Base-by-base conservation (phyloP, 2,113 vertebrate genomes). In the Pituophis catenifer region DNA sequence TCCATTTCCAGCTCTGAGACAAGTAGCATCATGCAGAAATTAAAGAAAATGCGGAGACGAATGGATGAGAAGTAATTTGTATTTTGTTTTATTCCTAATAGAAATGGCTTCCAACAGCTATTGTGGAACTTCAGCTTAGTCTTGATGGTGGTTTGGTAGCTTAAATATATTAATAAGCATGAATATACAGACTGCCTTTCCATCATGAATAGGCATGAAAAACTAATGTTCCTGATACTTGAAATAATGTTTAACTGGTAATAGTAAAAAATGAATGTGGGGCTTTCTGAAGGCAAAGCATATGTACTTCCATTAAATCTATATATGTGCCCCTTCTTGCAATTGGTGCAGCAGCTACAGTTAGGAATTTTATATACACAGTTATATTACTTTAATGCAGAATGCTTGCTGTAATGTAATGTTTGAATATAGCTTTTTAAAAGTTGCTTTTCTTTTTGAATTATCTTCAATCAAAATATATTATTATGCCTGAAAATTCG, bases 21-120 rank as follows among this genome's bases (percentile, higher is more conserved):
- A 0, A 99, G 99, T 97, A 99, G 99, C 97, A 99, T 99, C 96
- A 99, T 99, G 99, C 98, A 99, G 97, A 99, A 99, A 95, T 98
- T 99, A 23, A 99, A 99, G 97, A 99, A 99, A 97, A 99, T 99
- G 99, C 98, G 98, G 94, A 99, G 98, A 95, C 99, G 98, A 94
- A 99, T 98, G 98, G 99, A 99, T 96, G 99, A 99, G 96, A 99
- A 99, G 99, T 99, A 99, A 99, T 13, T 90, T 94, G 29, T 85
- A 93, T 93, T 92, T 62, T 65, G 89, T 93, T 91, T 89, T 21
- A 24, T 88, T 93, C 55, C 59, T 89, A 92, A 94, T 62, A 85
- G 24, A 55, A 89, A 23, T 89, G 65, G 92, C 52, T 89, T 75
- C 88, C 38, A 65, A 26, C 0, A 54, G 54, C 23, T 86, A 21